Evolutionary conservation across 2,888 invertebrate genomes (phyloP), one percentile per base, ranked within the genome.

Genomic region (Lamellibrachia satsuma): DNA sequence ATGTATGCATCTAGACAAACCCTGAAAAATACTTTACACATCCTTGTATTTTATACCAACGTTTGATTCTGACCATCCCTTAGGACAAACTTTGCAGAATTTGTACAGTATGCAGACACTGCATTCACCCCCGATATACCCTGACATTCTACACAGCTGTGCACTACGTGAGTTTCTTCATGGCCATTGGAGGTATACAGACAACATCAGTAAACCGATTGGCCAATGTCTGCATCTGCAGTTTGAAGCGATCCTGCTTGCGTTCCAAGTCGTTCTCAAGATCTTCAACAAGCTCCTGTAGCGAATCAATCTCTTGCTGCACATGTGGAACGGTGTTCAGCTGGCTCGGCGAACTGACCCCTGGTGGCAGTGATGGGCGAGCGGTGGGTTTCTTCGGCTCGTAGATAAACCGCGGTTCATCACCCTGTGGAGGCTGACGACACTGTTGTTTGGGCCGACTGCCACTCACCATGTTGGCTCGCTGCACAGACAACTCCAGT

Each of bases 401-500:
- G 52, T 92, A 92, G 22, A 90, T 52, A 39, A 92, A 90, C 2
- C 52, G 60, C 8, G 90, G 90, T 27, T 91, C 91, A 8, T 15
- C 90, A 7, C 27, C 9, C 91, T 52, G 22, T 11, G 91, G 91
- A 15, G 91, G 22, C 52, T 92, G 90, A n/a, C 15, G 11, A 4
- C 0, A 15, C 90, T 52, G 90, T 39, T 92, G 60, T n/a, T 3
- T 9, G 51, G 39, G 92, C 39, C 51, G 39, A 55, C 39, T 90
- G 11, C 52, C 22, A 6, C 91, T 39, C 90, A 90, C 92, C 6
- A 94, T 92, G 52, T 90, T 93, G 6, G 93, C 93, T 52, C 92
- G 75, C 92, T 94, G 94, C 4, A 94, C 92, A n/a, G 94, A 93
- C 39, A 94, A 92, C 90, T 94, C 94, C 57, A 92, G 90, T 22